phyloP scores from a whole-genome alignment of 2,113 vertebrate species.

The Hypomesus transpacificus region DNA sequence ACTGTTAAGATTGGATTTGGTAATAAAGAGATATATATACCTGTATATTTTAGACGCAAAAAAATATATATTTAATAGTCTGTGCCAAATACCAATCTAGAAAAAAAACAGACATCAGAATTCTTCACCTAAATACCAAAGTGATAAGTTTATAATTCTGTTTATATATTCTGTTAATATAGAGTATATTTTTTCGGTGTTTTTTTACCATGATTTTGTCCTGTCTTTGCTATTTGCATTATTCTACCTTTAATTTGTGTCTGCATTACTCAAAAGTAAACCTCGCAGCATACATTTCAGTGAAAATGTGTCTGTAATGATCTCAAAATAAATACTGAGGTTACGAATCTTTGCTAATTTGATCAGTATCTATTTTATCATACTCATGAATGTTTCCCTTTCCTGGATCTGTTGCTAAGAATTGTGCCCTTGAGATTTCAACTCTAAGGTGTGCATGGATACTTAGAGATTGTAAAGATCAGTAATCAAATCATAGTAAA shows the following conservation, averaged over 20 bases:
- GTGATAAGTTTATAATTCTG: slow-evolving; percentile 23
- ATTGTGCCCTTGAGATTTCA: too few relatives aligned
- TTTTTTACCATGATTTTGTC: slow-evolving; percentile 1
- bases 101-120: neutral
- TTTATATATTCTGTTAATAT: slow-evolving; percentile 21
- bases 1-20: slow-evolving; percentile 9
- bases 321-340: too few relatives aligned
- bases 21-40: slow-evolving; percentile 1
- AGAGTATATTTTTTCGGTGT: neutral
- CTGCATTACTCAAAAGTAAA: neutral
- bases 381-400: too few relatives aligned
- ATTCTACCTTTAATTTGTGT: slow-evolving; percentile 1
- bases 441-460: too few relatives aligned
- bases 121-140: slow-evolving; percentile 43
- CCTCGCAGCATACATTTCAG: slow-evolving; percentile 23
- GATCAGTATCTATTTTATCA: too few relatives aligned
- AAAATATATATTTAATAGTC: too few relatives aligned
- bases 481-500: too few relatives aligned
- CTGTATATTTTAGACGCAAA: too few relatives aligned
- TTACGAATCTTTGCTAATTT: too few relatives aligned
- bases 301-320: slow-evolving; percentile 8
- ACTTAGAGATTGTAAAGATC: too few relatives aligned
- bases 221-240: slow-evolving; percentile 13
- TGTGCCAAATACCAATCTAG: slow-evolving; percentile 25
- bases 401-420: too few relatives aligned